phyloP scores from a whole-genome alignment of 1,140 invertebrate species.

The Bombus impatiens region DNA sequence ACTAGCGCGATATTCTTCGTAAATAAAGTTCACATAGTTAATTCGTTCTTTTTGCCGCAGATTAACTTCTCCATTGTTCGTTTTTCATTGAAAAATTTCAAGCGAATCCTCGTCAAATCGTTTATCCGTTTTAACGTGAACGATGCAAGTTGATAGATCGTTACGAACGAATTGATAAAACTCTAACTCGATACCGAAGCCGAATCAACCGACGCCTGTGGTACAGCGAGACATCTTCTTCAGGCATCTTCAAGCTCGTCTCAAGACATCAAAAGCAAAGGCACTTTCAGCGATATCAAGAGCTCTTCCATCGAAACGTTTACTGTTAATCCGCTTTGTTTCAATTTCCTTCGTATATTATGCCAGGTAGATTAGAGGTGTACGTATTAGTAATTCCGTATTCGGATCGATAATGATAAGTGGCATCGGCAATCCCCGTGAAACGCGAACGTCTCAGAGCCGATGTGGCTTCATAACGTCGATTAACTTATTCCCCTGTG shows the following conservation, averaged over 20 bases:
- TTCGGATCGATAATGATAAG: constrained; percentile 36
- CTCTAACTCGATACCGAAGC: background rate
- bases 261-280: background rate
- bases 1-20: too few species aligned
- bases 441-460: background rate
- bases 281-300: background rate
- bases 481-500: background rate
- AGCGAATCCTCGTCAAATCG: background rate
- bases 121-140: background rate
- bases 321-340: background rate
- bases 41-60: background rate
- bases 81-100: background rate
- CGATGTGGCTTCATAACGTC: background rate
- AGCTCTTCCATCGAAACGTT: background rate
- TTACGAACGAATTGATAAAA: background rate
- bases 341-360: constrained; percentile 19
- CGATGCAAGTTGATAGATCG: background rate
- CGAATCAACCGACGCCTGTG: background rate
- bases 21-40: too few species aligned
- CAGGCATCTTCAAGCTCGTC: background rate
- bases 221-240: background rate
- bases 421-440: background rate
- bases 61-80: background rate
- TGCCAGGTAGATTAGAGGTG: background rate
- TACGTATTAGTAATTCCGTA: background rate